Conservation (phyloP, 2,797 vertebrate genomes). For the Meda fulgida region DNA sequence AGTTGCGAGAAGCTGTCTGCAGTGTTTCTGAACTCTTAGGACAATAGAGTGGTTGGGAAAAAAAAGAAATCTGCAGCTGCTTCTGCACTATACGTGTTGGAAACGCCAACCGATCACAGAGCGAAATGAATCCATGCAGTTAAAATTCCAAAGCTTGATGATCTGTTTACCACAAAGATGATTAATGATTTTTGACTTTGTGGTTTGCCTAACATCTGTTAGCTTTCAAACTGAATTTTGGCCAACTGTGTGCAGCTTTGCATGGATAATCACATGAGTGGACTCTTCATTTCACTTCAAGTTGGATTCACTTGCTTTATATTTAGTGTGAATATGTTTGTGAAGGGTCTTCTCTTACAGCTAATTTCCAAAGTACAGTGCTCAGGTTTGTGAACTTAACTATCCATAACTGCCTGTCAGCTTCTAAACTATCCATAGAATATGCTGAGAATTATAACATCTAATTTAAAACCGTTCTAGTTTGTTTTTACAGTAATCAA, state of each 20-base stretch:
- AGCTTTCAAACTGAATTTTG: slow-evolving; percentile 2
- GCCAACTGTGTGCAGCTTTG: neutral
- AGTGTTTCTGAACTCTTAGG: neutral
- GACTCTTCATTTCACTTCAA: slow-evolving; percentile 5
- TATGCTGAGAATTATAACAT: neutral
- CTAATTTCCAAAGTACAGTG: neutral
- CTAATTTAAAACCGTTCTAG: neutral
- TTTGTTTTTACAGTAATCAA: slow-evolving; percentile 6
- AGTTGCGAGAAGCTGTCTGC: neutral
- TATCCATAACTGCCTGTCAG: neutral
- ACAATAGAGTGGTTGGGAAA: slow-evolving; percentile 14
- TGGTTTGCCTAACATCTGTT: slow-evolving; percentile 19
- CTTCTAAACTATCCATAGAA: neutral
- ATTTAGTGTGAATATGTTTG: neutral
- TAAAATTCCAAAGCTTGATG: neutral
- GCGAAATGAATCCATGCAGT: neutral
- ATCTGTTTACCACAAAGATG: neutral
- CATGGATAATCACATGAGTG: neutral
- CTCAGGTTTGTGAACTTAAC: neutral
- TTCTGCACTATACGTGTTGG: neutral
- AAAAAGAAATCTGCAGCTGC: neutral
- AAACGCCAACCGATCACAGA: neutral
- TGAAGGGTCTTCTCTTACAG: neutral
- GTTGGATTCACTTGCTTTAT: neutral
- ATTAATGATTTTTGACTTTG: neutral